Evolutionary conservation across 2,113 vertebrate species (phyloP).

Genomic region (Notothenia coriiceps): DNA sequence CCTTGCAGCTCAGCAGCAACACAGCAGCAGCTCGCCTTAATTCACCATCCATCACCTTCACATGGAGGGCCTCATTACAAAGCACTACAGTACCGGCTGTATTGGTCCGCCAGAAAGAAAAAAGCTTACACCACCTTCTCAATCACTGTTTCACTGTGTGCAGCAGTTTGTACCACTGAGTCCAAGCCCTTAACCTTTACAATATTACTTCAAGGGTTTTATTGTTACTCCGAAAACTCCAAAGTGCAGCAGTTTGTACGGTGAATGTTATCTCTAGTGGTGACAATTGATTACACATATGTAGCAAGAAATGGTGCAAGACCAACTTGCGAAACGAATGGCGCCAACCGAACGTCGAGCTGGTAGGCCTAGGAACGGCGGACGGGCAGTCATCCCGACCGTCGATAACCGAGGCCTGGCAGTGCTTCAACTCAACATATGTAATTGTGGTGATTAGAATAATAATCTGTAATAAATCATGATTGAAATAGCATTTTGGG

Average conservation of each 20-base stretch:
- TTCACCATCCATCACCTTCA: slow-evolving; percentile 77
- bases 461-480: too few species aligned
- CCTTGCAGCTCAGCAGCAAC: slow-evolving; percentile 56
- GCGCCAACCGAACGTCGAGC: too few species aligned
- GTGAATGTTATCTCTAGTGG: too few species aligned
- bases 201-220: slow-evolving; percentile 1
- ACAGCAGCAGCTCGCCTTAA: slow-evolving; percentile 52
- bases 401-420: too few species aligned
- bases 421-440: too few species aligned
- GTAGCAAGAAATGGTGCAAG: too few species aligned
- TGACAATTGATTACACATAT: too few species aligned
- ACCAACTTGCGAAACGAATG: too few species aligned
- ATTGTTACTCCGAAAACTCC: not conserved
- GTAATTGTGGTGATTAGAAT: too few species aligned
- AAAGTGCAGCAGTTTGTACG: not conserved
- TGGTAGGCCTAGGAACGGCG: too few species aligned
- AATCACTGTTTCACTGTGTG: slow-evolving; percentile 51
- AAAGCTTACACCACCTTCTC: slow-evolving; percentile 46
- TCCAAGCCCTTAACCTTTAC: slow-evolving; percentile 42
- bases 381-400: too few species aligned
- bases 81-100: slow-evolving; percentile 48
- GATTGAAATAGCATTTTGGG: too few species aligned
- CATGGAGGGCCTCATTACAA: slow-evolving; percentile 61
- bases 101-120: slow-evolving; percentile 33
- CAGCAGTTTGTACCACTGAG: slow-evolving; percentile 53